These are phyloP conservation scores for Bradypodion ventrale DNA, from an alignment of 2,797 vertebrate genomes.

Conservation along the genomic window DNA sequence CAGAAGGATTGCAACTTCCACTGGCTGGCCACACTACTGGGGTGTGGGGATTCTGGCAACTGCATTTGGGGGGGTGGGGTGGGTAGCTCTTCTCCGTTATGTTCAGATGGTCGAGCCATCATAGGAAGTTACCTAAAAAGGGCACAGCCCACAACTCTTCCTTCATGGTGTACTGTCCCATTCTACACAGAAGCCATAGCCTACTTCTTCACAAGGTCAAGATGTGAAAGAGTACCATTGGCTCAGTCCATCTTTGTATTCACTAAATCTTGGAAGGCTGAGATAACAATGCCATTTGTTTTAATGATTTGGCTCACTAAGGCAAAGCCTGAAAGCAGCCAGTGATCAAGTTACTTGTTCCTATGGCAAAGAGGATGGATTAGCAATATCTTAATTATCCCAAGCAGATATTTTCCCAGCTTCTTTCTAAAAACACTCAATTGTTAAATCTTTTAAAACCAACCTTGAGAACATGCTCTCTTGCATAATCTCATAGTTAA, in stretches of 20 bases:
- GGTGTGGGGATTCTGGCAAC: no score
- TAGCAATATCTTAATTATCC: slow-evolving; percentile 13
- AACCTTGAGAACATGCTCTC: slow-evolving; percentile 27
- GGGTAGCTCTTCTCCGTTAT: no score
- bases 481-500: slow-evolving; percentile 15
- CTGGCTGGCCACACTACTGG: no score
- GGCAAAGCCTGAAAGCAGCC: not conserved
- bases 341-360: not conserved
- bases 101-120: not conserved
- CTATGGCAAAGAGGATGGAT: not conserved
- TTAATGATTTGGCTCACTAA: not conserved
- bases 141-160: not conserved
- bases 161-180: not conserved
- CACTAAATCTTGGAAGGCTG: not conserved
- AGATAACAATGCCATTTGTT: not conserved
- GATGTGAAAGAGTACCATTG: no score
- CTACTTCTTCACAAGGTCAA: not conserved
- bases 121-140: not conserved
- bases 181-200: not conserved
- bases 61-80: no score
- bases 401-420: not conserved
- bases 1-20: no score
- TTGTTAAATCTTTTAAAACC: slow-evolving; percentile 31
- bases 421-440: slow-evolving; percentile 8
- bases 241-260: not conserved